Evolutionary conservation across 2,888 invertebrate species (phyloP).

Genomic region (Arctia plantaginis): DNA sequence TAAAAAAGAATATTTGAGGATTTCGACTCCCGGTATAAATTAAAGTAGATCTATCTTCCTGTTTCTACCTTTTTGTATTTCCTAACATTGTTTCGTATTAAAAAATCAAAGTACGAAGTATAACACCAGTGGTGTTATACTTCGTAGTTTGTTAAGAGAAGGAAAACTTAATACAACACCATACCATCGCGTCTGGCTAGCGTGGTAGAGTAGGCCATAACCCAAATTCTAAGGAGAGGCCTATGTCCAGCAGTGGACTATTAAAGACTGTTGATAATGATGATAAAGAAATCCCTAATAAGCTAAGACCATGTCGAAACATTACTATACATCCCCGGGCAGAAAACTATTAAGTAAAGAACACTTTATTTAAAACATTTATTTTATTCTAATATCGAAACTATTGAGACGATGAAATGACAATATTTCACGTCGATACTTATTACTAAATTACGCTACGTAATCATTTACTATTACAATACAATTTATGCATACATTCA

Average conservation of each 20-base stretch:
- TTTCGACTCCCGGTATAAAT: not conserved
- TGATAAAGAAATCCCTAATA: too few relatives aligned
- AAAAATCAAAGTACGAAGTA: not conserved
- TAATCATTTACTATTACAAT: slow-evolving; percentile 60
- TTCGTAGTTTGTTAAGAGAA: too few relatives aligned
- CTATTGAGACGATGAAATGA: slow-evolving; percentile 65
- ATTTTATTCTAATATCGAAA: slow-evolving; percentile 69
- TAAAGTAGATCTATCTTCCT: not conserved
- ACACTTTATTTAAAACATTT: slow-evolving; percentile 55
- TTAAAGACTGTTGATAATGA: too few relatives aligned
- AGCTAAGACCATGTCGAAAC: too few relatives aligned
- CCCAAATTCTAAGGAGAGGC: too few relatives aligned
- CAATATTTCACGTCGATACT: slow-evolving; percentile 59
- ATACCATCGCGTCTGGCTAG: too few relatives aligned
- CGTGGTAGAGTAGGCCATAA: too few relatives aligned
- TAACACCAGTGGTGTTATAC: too few relatives aligned
- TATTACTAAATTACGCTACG: slow-evolving; percentile 47
- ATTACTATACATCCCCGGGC: too few relatives aligned
- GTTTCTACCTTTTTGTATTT: not conserved
- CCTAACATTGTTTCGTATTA: not conserved
- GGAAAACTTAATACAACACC: too few relatives aligned
- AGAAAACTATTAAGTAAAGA: too few relatives aligned
- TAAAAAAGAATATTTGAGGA: not conserved
- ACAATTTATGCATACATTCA: slow-evolving; percentile 66
- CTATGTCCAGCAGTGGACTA: too few relatives aligned